phyloP scores from a whole-genome alignment of 2,797 vertebrate genomes.

The Girardinus metallicus region DNA sequence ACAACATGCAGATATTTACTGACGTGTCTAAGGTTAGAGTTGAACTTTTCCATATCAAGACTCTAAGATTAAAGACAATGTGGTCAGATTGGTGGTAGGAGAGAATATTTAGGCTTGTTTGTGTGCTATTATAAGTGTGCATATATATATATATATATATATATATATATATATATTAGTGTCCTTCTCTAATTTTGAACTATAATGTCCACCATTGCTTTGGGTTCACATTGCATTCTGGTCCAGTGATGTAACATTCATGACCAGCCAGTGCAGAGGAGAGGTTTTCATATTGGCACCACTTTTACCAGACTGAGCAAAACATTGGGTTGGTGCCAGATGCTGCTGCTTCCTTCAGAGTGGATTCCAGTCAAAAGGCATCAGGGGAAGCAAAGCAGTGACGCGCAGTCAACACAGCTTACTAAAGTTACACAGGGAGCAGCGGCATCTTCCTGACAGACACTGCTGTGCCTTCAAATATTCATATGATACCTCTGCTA shows the following conservation, averaged over 20 bases:
- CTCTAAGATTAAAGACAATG: background rate
- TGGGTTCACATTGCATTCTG: background rate
- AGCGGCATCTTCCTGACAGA: background rate
- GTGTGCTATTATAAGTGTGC: background rate
- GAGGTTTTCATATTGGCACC: background rate
- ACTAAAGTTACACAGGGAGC: background rate
- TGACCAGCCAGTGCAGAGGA: background rate
- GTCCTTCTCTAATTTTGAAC: background rate
- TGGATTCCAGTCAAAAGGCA: background rate
- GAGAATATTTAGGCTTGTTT: background rate
- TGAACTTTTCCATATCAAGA: background rate
- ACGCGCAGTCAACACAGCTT: background rate
- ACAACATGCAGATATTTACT: background rate
- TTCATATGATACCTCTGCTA: background rate
- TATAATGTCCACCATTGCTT: background rate
- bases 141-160: no score
- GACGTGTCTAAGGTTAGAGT: background rate
- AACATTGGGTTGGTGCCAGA: background rate
- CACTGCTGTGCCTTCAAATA: background rate
- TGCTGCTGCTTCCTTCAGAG: background rate
- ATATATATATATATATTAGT: background rate
- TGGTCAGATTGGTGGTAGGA: background rate
- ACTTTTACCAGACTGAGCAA: background rate
- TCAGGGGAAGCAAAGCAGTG: background rate
- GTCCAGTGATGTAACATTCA: background rate